A percentile compares a stretch with the other conserved stretches of the same genome.
Conservation (phyloP, 2,113 vertebrate genomes). For the Hydrolagus affinis region DNA sequence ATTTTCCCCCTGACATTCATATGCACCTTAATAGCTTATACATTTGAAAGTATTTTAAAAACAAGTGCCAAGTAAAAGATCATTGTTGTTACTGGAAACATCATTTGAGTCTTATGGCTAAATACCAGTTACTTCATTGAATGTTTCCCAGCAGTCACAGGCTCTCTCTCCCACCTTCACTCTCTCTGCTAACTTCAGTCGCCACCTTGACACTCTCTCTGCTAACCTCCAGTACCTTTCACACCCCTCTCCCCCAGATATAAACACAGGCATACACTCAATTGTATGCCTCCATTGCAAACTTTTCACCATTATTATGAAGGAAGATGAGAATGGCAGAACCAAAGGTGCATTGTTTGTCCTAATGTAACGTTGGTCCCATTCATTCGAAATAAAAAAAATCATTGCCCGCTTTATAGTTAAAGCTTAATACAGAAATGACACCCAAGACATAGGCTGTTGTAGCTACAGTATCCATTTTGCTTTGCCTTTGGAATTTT, state of each 20-base stretch:
- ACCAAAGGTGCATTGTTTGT: not conserved
- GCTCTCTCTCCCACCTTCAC: not conserved
- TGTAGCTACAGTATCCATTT: not conserved
- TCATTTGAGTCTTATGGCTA: not conserved
- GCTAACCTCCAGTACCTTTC: too few species aligned
- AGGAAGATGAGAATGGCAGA: not conserved
- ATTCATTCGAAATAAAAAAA: conserved; percentile 7
- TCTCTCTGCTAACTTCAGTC: not conserved
- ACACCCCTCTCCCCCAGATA: too few species aligned
- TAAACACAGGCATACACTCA: too few species aligned
- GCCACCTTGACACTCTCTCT: too few species aligned
- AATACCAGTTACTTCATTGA: not conserved
- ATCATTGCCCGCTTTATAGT: not conserved
- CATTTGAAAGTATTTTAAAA: too few species aligned
- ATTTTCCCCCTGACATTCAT: not conserved
- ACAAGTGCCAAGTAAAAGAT: not conserved
- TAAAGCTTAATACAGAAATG: not conserved
- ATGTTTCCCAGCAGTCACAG: not conserved
- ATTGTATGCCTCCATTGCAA: not conserved
- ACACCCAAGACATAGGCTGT: not conserved
- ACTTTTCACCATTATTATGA: not conserved
- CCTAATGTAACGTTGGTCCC: not conserved
- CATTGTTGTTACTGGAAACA: not conserved
- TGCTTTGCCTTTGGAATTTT: not conserved
- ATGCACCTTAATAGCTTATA: not conserved